These are phyloP conservation scores for Paralinhomoeus sp. DNA, from an alignment of 2,888 invertebrate species.

Conservation along the genomic window DNA sequence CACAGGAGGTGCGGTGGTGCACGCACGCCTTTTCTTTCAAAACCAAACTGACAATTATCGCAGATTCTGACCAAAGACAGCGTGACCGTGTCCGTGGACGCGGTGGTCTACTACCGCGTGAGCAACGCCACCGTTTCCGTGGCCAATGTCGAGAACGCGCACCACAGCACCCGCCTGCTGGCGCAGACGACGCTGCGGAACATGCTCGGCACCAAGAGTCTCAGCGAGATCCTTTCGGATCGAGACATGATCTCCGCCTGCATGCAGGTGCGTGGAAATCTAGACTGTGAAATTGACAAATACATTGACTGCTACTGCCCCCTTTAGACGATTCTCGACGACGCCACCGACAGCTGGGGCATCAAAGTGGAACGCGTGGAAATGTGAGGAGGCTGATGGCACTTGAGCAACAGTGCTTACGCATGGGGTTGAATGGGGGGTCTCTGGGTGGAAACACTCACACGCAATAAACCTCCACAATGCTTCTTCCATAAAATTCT, in stretches of 20 bases:
- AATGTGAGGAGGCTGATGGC: too few relatives aligned
- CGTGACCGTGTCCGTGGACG: conserved; percentile 88
- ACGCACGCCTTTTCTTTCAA: too few relatives aligned
- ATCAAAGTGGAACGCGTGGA: conserved; percentile 30
- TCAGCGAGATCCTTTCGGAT: conserved; percentile 87
- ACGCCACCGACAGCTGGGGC: conserved; percentile 31
- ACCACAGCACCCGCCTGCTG: conserved; percentile 34
- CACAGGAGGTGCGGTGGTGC: conserved; percentile 95
- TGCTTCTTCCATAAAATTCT: too few relatives aligned
- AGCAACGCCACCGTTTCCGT: conserved; percentile 88
- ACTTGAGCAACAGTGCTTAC: too few relatives aligned
- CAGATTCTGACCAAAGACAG: conserved; percentile 87
- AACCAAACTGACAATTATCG: too few relatives aligned
- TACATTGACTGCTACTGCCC: not conserved
- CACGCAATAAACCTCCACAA: too few relatives aligned
- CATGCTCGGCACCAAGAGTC: conserved; percentile 79
- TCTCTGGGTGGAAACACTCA: too few relatives aligned
- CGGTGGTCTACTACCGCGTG: conserved; percentile 41
- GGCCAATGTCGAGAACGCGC: conserved; percentile 78
- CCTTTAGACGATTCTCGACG: conserved; percentile 24
- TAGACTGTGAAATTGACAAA: too few relatives aligned
- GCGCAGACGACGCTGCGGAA: too few relatives aligned
- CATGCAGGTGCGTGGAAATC: conserved; percentile 51
- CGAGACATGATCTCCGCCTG: conserved; percentile 73
- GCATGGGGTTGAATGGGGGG: too few relatives aligned